Percentiles rank a stretch among this genome's conserved stretches.
Evolutionary conservation across 2,888 invertebrate species (phyloP).

Genomic region (Ophioninae sp.): DNA sequence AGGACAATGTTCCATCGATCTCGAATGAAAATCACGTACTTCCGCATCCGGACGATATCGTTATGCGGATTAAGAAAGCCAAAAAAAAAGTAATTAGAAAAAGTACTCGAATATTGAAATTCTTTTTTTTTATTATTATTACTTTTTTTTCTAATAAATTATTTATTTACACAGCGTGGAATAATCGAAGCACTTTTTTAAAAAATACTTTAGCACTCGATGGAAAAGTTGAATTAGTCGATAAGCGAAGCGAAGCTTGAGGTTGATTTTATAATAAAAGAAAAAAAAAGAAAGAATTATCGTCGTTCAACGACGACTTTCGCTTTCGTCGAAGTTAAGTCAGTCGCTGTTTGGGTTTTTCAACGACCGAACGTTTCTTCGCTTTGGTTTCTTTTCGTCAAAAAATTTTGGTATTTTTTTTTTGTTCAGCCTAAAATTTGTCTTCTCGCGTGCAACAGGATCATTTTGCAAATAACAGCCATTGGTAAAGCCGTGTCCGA

Average conservation of each 20-base stretch:
- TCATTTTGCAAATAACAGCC: conserved; percentile 23
- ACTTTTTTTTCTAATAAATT: conserved; percentile 35
- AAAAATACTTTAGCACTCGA: conserved; percentile 4
- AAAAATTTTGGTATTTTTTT: not conserved
- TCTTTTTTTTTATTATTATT: conserved; percentile 36
- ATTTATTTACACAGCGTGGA: conserved; percentile 55
- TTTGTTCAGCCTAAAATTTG: not conserved
- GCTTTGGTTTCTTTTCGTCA: not conserved
- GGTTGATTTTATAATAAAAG: not conserved
- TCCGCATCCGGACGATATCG: conserved; percentile 6
- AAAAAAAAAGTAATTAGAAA: conserved; percentile 26
- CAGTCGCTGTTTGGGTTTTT: too few relatives aligned
- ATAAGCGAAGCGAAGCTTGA: not conserved
- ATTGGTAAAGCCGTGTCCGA: conserved; percentile 24
- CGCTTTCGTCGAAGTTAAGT: too few relatives aligned
- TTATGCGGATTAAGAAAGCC: not conserved
- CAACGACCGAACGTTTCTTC: not conserved
- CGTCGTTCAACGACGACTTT: too few relatives aligned
- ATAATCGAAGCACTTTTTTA: not conserved
- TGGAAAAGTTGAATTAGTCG: not conserved
- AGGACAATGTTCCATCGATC: not conserved
- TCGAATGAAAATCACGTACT: not conserved
- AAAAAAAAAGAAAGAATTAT: not conserved
- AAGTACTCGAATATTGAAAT: not conserved
- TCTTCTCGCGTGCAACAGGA: not conserved